Evolutionary conservation across 2,888 invertebrate genomes (phyloP).

Genomic region (Zaprionus lineosus): DNA sequence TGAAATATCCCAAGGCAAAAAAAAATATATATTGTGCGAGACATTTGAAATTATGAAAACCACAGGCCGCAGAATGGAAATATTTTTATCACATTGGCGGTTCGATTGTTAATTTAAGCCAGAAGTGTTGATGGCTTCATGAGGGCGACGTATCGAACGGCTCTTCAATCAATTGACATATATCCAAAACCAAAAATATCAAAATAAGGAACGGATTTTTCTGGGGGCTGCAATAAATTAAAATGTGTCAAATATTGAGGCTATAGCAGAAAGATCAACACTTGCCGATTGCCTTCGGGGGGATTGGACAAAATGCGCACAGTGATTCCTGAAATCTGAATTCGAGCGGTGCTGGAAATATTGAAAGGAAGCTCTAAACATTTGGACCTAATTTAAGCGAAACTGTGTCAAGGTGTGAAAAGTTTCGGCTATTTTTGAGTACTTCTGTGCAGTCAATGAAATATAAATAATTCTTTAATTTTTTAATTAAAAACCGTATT

Average conservation of each 20-base stretch:
- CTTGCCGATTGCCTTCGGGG: constrained; percentile 4
- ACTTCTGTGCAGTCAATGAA: too few relatives aligned
- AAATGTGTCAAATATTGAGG: constrained; percentile 44
- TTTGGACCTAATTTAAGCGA: not conserved
- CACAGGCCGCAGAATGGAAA: constrained; percentile 4
- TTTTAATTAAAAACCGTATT: too few relatives aligned
- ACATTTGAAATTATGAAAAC: too few relatives aligned
- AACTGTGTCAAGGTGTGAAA: constrained; percentile 1
- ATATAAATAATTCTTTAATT: too few relatives aligned
- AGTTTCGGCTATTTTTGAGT: too few relatives aligned
- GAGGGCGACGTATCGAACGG: constrained; percentile 31
- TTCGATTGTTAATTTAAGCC: constrained; percentile 35
- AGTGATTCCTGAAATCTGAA: constrained; percentile 55
- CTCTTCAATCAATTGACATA: constrained; percentile 42
- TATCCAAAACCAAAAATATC: constrained; percentile 38
- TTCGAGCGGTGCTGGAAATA: constrained; percentile 43
- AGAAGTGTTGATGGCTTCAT: constrained; percentile 24
- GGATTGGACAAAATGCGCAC: constrained; percentile 23
- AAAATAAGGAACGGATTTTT: constrained; percentile 21
- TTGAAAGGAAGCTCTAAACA: too few relatives aligned
- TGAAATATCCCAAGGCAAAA: too few relatives aligned
- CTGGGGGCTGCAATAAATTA: constrained; percentile 39
- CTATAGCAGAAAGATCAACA: constrained; percentile 48
- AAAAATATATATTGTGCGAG: too few relatives aligned
- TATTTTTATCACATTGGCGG: constrained; percentile 26